A percentile compares a stretch with the other conserved stretches of the same genome.
These are phyloP conservation scores for Sarotherodon lohbergeri DNA, from an alignment of 2,113 vertebrate genomes.

Conservation along the genomic window DNA sequence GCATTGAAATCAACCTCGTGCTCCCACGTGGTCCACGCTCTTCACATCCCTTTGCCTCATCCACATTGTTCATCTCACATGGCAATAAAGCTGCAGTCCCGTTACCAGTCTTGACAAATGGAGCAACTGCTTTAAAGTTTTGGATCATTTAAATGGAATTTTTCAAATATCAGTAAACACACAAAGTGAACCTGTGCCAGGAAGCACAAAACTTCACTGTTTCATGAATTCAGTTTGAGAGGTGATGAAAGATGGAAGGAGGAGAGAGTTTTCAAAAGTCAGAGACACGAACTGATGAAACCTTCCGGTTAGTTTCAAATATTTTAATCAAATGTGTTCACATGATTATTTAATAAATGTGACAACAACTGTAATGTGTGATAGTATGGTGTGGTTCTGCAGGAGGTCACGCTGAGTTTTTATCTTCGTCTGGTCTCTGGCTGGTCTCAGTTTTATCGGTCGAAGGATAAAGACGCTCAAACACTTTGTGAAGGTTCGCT, in stretches of 20 bases:
- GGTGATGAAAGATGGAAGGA: neutral
- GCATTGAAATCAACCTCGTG: neutral
- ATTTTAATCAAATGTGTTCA: neutral
- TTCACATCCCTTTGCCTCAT: neutral
- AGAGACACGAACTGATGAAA: neutral
- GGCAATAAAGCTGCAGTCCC: neutral
- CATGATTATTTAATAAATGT: neutral
- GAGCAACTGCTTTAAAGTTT: neutral
- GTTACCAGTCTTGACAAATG: neutral
- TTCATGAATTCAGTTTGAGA: neutral
- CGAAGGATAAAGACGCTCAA: neutral
- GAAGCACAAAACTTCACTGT: neutral
- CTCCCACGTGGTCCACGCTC: neutral
- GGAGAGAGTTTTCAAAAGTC: neutral
- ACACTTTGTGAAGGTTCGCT: neutral
- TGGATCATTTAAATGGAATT: neutral
- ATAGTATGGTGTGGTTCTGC: neutral
- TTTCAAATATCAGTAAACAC: neutral
- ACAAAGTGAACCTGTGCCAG: neutral
- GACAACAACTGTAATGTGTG: neutral
- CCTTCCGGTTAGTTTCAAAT: neutral
- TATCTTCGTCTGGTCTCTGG: neutral
- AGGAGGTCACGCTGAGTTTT: neutral
- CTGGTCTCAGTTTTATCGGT: neutral
- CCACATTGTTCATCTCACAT: neutral